Evolutionary conservation across 2,888 invertebrate genomes (phyloP).

Genomic region (Latrodectus elegans): DNA sequence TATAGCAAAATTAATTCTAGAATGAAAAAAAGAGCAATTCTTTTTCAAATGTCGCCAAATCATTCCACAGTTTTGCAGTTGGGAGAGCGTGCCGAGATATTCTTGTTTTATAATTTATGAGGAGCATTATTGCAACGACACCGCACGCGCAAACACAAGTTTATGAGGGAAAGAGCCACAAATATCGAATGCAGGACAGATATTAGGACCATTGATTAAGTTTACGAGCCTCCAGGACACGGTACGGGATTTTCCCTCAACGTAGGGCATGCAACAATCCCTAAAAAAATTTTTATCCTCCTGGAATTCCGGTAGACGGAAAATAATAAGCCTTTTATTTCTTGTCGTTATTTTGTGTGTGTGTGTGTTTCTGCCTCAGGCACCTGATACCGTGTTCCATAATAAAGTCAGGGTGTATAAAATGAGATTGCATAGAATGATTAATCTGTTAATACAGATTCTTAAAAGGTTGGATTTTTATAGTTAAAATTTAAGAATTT

Average conservation of each 20-base stretch:
- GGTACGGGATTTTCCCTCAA: not conserved
- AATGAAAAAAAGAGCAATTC: not conserved
- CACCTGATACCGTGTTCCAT: too few species aligned
- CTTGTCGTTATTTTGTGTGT: too few species aligned
- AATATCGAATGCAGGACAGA: constrained; percentile 18
- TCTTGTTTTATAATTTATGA: not conserved
- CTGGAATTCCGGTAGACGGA: not conserved
- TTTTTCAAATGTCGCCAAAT: not conserved
- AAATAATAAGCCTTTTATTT: too few species aligned
- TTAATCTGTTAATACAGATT: too few species aligned
- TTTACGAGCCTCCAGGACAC: constrained; percentile 10
- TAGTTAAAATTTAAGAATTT: too few species aligned
- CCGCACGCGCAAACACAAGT: constrained; percentile 5
- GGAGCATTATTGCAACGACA: not conserved
- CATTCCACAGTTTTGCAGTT: not conserved
- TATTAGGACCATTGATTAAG: constrained; percentile 32
- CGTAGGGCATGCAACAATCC: too few species aligned
- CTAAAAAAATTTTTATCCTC: too few species aligned
- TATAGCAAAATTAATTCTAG: too few species aligned
- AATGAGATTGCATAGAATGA: too few species aligned
- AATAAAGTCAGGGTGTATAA: too few species aligned
- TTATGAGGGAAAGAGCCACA: constrained; percentile 16
- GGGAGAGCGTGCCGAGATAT: not conserved
- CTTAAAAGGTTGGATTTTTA: too few species aligned
- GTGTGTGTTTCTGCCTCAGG: too few species aligned